Percentiles rank a stretch among this genome's conserved stretches.
phyloP scores from a whole-genome alignment of 2,888 invertebrate genomes.

The Cryptocephalus primarius region DNA sequence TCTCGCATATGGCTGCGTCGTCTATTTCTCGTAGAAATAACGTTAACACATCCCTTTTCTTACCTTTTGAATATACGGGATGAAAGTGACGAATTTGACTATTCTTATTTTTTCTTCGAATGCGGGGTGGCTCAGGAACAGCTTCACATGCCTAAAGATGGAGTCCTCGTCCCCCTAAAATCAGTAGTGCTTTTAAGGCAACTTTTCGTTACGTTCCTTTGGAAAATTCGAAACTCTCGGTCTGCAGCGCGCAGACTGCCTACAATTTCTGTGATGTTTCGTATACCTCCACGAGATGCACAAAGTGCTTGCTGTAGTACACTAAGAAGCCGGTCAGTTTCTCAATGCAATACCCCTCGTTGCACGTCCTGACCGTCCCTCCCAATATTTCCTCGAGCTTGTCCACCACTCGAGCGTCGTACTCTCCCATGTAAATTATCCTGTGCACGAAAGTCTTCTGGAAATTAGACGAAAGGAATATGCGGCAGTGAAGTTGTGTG shows the following conservation, averaged over 20 bases:
- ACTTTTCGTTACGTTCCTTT: too few species aligned
- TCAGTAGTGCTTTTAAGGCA: too few species aligned
- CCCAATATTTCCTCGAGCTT: conserved; percentile 4
- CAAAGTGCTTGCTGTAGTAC: conserved; percentile 42
- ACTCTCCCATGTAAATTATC: conserved; percentile 20
- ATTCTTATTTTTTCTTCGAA: not conserved
- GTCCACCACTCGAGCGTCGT: conserved; percentile 7
- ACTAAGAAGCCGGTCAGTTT: conserved; percentile 39
- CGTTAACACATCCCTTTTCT: conserved; percentile 1
- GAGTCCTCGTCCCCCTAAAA: conserved; percentile 18
- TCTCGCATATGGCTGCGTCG: too few species aligned
- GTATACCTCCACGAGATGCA: conserved; percentile 40
- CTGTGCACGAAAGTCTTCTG: conserved; percentile 21
- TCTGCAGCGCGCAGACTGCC: too few species aligned
- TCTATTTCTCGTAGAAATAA: too few species aligned
- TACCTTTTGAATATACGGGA: conserved; percentile 17
- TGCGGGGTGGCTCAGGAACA: conserved; percentile 4
- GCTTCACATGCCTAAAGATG: conserved; percentile 12
- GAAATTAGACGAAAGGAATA: conserved; percentile 2
- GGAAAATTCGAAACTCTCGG: not conserved
- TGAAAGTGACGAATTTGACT: conserved; percentile 13
- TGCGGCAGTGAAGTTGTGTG: too few species aligned
- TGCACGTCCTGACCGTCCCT: conserved; percentile 23
- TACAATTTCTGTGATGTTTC: too few species aligned
- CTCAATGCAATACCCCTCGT: conserved; percentile 39